These are phyloP conservation scores for Hymenopus coronatus DNA, from an alignment of 2,888 invertebrate species.

Conservation along the genomic window DNA sequence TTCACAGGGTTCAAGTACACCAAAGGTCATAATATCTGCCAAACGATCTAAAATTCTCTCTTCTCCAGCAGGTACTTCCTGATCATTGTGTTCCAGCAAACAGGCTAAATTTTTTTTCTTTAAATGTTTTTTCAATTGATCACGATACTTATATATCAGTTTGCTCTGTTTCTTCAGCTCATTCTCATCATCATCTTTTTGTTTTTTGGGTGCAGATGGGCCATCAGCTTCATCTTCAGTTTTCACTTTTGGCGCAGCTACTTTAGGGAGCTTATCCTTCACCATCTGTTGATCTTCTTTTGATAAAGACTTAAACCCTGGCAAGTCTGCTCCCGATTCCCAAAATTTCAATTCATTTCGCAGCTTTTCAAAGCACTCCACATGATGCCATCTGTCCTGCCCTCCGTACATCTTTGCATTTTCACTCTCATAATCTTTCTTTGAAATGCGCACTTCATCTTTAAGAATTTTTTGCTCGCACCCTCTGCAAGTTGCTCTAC, in stretches of 20 bases:
- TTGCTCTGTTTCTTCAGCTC: constrained; percentile 73
- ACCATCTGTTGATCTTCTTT: constrained; percentile 68
- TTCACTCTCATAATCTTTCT: constrained; percentile 80
- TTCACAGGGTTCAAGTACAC: constrained; percentile 71
- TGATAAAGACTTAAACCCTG: constrained; percentile 70
- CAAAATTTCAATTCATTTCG: constrained; percentile 71
- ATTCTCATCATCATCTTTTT: constrained; percentile 49
- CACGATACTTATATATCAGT: constrained; percentile 63
- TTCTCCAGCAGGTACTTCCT: constrained; percentile 63
- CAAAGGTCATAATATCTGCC: constrained; percentile 87
- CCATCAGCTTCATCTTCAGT: constrained; percentile 53
- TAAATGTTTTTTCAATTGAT: constrained; percentile 57
- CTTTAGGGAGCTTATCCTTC: constrained; percentile 63
- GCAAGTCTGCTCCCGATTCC: constrained; percentile 67
- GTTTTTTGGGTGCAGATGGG: constrained; percentile 61
- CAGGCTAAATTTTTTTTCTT: constrained; percentile 59
- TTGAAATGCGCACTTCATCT: constrained; percentile 73
- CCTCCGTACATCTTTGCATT: constrained; percentile 79
- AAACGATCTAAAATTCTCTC: constrained; percentile 72
- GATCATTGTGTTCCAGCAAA: constrained; percentile 70
- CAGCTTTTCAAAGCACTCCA: constrained; percentile 81
- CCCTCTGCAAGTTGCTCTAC: constrained; percentile 72
- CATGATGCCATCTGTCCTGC: constrained; percentile 85
- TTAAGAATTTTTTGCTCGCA: constrained; percentile 85
- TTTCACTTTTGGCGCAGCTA: constrained; percentile 35